Evolutionary conservation across 2,113 vertebrate species (phyloP).

Genomic region (Mus spicilegus): DNA sequence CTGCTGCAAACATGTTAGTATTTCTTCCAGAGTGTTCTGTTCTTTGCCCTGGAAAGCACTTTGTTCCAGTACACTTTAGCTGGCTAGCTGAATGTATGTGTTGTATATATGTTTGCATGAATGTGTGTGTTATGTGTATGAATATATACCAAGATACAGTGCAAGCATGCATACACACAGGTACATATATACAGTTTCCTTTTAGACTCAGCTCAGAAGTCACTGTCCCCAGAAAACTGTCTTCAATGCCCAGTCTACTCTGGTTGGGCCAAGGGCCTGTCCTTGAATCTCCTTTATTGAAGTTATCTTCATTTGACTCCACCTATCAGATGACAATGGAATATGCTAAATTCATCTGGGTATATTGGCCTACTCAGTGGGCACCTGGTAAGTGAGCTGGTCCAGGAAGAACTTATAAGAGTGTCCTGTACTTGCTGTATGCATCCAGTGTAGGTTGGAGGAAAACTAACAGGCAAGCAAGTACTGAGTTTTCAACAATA

Average conservation of each 20-base stretch:
- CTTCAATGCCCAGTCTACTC: background rate
- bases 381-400: background rate
- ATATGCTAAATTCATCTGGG: background rate
- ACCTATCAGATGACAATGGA: background rate
- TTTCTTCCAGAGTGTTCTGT: background rate
- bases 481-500: background rate
- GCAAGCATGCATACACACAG: background rate
- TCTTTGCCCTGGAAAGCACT: background rate
- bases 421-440: background rate
- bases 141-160: no score
- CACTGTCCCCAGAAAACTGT: background rate
- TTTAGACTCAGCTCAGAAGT: background rate
- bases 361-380: background rate
- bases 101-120: background rate
- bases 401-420: fast-evolving
- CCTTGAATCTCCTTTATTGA: background rate
- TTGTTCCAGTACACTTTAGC: background rate
- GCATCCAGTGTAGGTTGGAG: background rate
- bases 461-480: background rate
- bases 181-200: background rate
- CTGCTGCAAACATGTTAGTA: background rate
- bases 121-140: background rate
- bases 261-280: background rate
- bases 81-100: background rate
- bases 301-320: background rate